Evolutionary conservation across 2,888 invertebrate genomes (phyloP).

Genomic region (Drosophila recens): DNA sequence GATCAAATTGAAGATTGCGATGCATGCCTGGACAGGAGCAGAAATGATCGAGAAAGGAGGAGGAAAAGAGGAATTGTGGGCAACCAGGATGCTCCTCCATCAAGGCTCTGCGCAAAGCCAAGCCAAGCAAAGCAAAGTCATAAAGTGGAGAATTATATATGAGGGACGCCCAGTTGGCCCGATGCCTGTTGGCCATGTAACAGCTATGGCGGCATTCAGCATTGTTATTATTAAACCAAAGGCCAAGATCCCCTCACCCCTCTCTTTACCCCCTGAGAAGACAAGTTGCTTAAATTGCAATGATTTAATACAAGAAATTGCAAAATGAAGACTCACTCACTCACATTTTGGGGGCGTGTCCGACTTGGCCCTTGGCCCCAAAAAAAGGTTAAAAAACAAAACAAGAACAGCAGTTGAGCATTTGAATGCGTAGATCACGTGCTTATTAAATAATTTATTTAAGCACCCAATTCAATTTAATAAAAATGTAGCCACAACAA

Average conservation of each 20-base stretch:
- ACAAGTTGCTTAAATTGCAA: conserved; percentile 72
- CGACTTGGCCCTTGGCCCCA: conserved; percentile 70
- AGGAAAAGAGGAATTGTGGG: not conserved
- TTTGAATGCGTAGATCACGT: conserved; percentile 74
- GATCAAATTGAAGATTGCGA: conserved; percentile 68
- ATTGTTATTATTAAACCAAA: conserved; percentile 70
- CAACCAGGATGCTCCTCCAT: conserved; percentile 19
- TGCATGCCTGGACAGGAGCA: conserved; percentile 24
- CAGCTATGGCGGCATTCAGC: conserved; percentile 75
- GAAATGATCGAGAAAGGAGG: not conserved
- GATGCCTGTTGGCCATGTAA: conserved; percentile 59
- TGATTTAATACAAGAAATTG: conserved; percentile 75
- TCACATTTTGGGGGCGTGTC: conserved; percentile 56
- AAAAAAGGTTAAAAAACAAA: conserved; percentile 30
- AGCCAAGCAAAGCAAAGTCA: conserved; percentile 51
- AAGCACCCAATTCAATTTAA: conserved; percentile 83
- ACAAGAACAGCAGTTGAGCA: conserved; percentile 26
- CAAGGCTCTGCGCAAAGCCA: conserved; percentile 41
- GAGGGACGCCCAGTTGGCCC: conserved; percentile 17
- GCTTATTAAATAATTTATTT: conserved; percentile 85
- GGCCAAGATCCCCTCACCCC: conserved; percentile 19
- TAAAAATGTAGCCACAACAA: conserved; percentile 74
- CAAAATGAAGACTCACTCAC: conserved; percentile 77
- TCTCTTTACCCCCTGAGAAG: not conserved
- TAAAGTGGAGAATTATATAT: conserved; percentile 70